Evolutionary conservation across 2,113 vertebrate species (phyloP), one percentile per base, ranked within the genome.

Genomic region (Syngnathus scovelli): DNA sequence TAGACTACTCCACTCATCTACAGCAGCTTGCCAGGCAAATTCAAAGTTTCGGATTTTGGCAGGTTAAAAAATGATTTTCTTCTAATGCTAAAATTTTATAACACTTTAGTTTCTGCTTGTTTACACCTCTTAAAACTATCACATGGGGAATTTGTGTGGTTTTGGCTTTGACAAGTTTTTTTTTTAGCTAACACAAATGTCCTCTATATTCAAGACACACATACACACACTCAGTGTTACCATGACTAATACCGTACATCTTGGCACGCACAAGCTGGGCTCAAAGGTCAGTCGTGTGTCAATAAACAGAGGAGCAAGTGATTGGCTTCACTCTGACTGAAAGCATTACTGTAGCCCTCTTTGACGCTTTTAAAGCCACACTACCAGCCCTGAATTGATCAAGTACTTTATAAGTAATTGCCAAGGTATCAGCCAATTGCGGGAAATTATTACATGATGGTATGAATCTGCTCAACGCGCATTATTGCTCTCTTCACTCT

Each of bases 161-260:
- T 68, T 73, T 73, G 71, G 68, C 68, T 80, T 77, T 75, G 71
- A 67, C 77, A 12, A 27, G 41, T 27, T 27, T 44, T 44, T 44
- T 44, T 44, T 44, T 44, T 41, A 27, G 61, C 39, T 21, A 44
- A 62, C 76, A 77, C 63, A 83, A 67, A 56, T 38, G 65, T 66
- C 56, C 71, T 68, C 41, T 37, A 23, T 59, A 60, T n/a, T 37
- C 67, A n/a, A 54, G 37, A 51, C 23, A 67, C 66, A 59, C 66
- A 43, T 54, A 39, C 69, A 78, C 60, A 70, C 70, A 82, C 69
- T 76, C 37, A 66, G 38, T 18, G 10, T 74, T 78, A 84, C 80
- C 83, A 75, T 88, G 87, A 88, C 87, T 88, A 89, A 91, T 86
- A 77, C 41, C 61, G 18, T 61, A 72, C 82, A 70, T 80, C 83